Evolutionary conservation across 2,113 vertebrate genomes (phyloP), one percentile per base, ranked within the genome.

Genomic region (Crypturellus undulatus): DNA sequence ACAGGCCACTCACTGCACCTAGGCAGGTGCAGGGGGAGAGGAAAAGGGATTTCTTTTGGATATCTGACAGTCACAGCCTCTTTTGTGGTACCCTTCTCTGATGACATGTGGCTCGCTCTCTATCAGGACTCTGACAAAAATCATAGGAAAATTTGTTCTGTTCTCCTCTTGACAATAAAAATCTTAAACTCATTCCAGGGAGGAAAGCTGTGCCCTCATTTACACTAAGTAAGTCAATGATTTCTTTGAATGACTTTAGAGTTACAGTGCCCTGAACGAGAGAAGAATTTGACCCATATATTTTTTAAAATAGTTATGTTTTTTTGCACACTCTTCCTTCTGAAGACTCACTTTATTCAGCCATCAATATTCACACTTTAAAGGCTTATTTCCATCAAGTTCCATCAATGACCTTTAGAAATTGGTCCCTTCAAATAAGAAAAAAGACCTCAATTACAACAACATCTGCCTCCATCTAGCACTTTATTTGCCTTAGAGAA

Each of bases 351-450:
- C 72, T 96, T 89, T 63, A 52, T 32, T 84, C 36, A 63, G 36
- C 81, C 84, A 91, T 93, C 88, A 82, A 93, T 89, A 94, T 71
- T 76, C 93, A 87, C 62, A 78, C n/a, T 92, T 78, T 60, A 68
- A 81, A 93, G 60, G 51, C 87, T 75, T 70, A 94, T 92, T 96
- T 92, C 78, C 73, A 76, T 65, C 87, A 83, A 65, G 40, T 58
- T 70, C 87, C 58, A 28, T 60, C 89, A 63, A 71, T 87, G 93
- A 92, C 93, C 90, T 92, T 43, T 60, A 51, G 93, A 94, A 95
- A 91, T 0, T 69, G 81, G 81, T 70, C 32, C 81, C 67, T 91
- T 92, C 90, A 89, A 87, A 87, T 60, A 89, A 94, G 81, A 84
- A 91, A 93, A 84, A 93, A 84, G 51, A 84, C 78, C 67, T 78